phyloP scores from a whole-genome alignment of 2,888 invertebrate genomes.

The Melipona beecheii region DNA sequence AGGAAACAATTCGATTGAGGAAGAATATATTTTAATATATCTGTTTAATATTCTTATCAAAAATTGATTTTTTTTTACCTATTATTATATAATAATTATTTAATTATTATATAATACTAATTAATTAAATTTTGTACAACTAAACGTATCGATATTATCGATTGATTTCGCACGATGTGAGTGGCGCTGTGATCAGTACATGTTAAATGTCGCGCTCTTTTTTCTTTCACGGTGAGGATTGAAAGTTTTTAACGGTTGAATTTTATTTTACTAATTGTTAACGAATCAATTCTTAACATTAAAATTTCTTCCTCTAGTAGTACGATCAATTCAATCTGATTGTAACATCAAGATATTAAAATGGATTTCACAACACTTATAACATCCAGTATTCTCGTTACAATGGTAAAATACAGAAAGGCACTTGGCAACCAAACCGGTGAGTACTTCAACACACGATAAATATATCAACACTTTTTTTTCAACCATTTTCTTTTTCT shows the following conservation, averaged over 20 bases:
- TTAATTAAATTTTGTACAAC: not conserved
- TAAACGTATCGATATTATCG: constrained; percentile 5
- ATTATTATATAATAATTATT: too few relatives aligned
- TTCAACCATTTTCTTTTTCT: not conserved
- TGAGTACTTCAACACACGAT: constrained; percentile 10
- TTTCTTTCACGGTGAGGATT: not conserved
- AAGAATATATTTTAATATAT: not conserved
- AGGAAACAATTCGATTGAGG: not conserved
- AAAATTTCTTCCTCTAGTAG: not conserved
- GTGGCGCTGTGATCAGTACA: constrained; percentile 12
- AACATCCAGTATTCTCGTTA: not conserved
- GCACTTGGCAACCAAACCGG: constrained; percentile 18
- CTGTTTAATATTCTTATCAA: not conserved
- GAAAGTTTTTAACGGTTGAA: not conserved
- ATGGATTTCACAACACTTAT: not conserved
- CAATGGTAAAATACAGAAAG: constrained; percentile 9
- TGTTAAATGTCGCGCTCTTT: constrained; percentile 1
- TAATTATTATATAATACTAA: too few relatives aligned
- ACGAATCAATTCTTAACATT: not conserved
- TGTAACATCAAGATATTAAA: not conserved
- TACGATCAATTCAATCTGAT: not conserved
- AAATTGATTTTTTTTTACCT: constrained; percentile 3
- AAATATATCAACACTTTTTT: constrained; percentile 8
- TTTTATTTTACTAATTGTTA: not conserved
- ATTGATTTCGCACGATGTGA: not conserved